Percentiles rank a stretch among this genome's conserved stretches.
These are phyloP conservation scores for Paralichthys olivaceus DNA, from an alignment of 2,113 vertebrate species.

Conservation along the genomic window DNA sequence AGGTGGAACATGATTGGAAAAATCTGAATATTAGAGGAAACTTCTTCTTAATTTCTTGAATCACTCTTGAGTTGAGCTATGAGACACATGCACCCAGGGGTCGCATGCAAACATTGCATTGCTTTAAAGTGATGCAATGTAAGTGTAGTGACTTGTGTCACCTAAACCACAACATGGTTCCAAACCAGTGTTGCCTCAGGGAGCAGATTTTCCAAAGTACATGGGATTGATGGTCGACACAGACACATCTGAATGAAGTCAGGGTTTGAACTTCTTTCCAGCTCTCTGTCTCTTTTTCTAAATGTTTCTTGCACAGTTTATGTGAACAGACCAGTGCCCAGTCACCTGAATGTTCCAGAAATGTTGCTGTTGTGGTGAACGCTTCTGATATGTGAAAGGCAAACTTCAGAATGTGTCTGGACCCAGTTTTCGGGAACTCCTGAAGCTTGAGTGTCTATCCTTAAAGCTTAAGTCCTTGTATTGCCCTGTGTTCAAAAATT, in stretches of 20 bases:
- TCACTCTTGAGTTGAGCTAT: not conserved
- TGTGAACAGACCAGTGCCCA: no score
- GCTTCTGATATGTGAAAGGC: no score
- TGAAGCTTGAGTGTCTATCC: no score
- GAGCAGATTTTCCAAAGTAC: not conserved
- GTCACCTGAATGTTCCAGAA: no score
- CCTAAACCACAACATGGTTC: not conserved
- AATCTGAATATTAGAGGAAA: no score
- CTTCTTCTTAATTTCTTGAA: no score
- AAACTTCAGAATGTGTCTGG: no score
- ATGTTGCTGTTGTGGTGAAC: no score
- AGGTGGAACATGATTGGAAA: not conserved
- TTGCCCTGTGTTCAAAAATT: no score
- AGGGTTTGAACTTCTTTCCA: not conserved
- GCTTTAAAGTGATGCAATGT: not conserved
- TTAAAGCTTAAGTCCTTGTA: no score
- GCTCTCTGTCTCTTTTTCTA: not conserved
- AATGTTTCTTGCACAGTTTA: no score
- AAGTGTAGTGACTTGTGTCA: not conserved
- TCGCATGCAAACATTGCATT: not conserved
- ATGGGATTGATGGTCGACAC: not conserved
- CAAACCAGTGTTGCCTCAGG: not conserved
- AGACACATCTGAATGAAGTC: not conserved
- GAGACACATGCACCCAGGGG: not conserved
- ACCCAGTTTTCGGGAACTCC: no score